phyloP scores from a whole-genome alignment of 2,888 invertebrate genomes.

The Amiota communis region DNA sequence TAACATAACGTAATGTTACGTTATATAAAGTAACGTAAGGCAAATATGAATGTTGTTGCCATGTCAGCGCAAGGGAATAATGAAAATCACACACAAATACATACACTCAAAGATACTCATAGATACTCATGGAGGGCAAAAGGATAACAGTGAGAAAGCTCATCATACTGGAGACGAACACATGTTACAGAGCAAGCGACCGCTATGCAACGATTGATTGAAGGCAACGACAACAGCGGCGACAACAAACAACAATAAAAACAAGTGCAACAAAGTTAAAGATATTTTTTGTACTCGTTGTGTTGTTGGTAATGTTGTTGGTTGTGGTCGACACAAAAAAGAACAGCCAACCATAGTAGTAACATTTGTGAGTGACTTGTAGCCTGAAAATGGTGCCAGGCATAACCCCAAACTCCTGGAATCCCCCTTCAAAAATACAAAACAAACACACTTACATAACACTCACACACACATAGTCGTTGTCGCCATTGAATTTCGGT shows the following conservation, averaged over 20 bases:
- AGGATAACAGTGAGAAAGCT: neutral
- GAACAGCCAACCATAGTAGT: neutral
- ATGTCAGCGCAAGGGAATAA: slow-evolving; percentile 25
- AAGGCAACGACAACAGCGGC: neutral
- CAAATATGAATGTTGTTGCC: neutral
- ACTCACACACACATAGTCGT: too few relatives aligned
- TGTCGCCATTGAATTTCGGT: neutral
- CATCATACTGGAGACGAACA: neutral
- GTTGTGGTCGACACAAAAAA: neutral
- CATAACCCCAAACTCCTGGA: neutral
- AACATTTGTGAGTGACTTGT: slow-evolving; percentile 24
- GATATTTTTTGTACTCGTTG: neutral
- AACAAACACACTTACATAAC: too few relatives aligned
- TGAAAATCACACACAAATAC: slow-evolving; percentile 3
- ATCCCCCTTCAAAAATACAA: neutral
- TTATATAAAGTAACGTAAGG: too few relatives aligned
- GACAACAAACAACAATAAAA: slow-evolving; percentile 2
- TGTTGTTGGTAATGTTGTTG: neutral
- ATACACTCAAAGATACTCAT: neutral
- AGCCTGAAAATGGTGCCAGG: neutral
- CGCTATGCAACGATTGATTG: slow-evolving; percentile 17
- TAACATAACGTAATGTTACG: too few relatives aligned
- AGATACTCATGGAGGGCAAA: neutral
- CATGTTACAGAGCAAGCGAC: neutral
- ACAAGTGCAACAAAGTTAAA: slow-evolving; percentile 13